Evolutionary conservation across 2,113 vertebrate species (phyloP), one percentile per base, ranked within the genome.

Genomic region (Calidris pugnax): DNA sequence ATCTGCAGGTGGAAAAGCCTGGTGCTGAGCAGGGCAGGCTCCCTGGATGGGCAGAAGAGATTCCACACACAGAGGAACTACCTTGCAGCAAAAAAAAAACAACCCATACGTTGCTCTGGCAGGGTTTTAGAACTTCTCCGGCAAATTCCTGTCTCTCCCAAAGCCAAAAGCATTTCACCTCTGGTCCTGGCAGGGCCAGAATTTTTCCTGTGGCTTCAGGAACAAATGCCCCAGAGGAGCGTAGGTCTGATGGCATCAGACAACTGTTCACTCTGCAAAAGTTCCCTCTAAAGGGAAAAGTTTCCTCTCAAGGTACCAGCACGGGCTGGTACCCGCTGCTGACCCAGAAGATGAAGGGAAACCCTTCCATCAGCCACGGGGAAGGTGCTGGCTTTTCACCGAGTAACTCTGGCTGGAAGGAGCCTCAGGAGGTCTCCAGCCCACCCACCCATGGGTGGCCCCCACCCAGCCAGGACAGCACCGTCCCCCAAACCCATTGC

Each of bases 401-500:
- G 2, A 26, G 4, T 9, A 41, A 35, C 35, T 14, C 20, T 2
- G 32, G 22, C 39, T 75, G 78, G 41, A 59, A 59, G 33, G 72
- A 7, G 21, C 32, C n/a, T 5, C 39, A 4, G 80, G 67, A 83
- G 53, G 27, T 45, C 59, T 71, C 62, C 48, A 79, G 69, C 69
- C 55, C 90, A 48, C 37, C 39, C 11, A 10, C 28, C n/a, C 11
- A 2, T 1, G 9, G 59, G 41, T 35, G n/a, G 6, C 55, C 22
- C n/a, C 48, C 22, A 7, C 8, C 7, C 60, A 55, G 39, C 35
- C 48, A 11, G 56, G 55, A 39, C 12, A 35, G 15, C 37, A 39
- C 27, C 24, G 5, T 0, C 1, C 35, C 37, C 50, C 0, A 1
- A 47, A 64, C 13, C 48, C 39, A 1, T 0, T 32, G 41, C 32